A percentile compares a stretch with the other conserved stretches of the same genome.
These are phyloP conservation scores for Varanus salvator DNA, from an alignment of 2,113 vertebrate species.

Conservation along the genomic window DNA sequence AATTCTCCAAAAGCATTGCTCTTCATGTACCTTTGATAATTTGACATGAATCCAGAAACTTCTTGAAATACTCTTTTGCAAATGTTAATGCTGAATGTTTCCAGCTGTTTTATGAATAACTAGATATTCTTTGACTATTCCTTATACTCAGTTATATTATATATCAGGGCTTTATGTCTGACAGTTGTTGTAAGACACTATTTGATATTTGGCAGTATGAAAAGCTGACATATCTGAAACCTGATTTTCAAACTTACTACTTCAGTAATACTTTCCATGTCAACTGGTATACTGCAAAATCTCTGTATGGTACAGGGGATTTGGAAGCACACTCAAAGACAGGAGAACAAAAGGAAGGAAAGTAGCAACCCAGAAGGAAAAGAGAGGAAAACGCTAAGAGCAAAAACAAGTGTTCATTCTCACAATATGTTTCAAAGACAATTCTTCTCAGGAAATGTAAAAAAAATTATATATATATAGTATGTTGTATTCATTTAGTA, in stretches of 20 bases:
- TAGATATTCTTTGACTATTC: not conserved
- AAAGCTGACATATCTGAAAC: not conserved
- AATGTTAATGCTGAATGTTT: not conserved
- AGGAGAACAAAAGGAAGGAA: not conserved
- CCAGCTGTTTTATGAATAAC: not conserved
- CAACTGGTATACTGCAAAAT: not conserved
- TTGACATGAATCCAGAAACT: slow-evolving; percentile 1
- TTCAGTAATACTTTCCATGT: not conserved
- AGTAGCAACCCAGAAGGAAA: not conserved
- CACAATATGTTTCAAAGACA: not conserved
- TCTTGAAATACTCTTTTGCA: not conserved
- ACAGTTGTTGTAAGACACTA: not conserved
- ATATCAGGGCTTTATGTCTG: not conserved
- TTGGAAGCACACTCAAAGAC: not conserved
- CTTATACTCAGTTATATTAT: not conserved
- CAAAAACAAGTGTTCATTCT: not conserved
- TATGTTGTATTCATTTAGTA: too few relatives aligned
- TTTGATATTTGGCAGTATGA: not conserved
- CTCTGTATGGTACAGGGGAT: not conserved
- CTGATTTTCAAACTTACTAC: not conserved
- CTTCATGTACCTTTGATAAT: not conserved
- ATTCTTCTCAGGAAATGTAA: not conserved
- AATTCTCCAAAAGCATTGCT: not conserved
- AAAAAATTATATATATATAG: not conserved
- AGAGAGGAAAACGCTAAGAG: not conserved